Evolutionary conservation across 2,888 invertebrate species (phyloP), one percentile per base, ranked within the genome.

Genomic region (Ormia ochracea): DNA sequence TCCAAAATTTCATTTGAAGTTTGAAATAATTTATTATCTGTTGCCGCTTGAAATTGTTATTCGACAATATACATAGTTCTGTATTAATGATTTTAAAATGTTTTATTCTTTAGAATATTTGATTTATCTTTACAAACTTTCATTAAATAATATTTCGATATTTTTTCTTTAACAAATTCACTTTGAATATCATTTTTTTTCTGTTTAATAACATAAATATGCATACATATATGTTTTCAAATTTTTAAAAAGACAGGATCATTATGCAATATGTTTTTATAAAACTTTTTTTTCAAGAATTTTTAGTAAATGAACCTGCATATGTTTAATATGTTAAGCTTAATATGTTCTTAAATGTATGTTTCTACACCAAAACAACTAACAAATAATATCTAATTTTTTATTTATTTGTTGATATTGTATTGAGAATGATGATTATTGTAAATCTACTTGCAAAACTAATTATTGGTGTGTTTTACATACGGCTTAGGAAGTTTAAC

Each of bases 11-110:
- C 26, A 3, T 66, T 56, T 59, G 17, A 59, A 66, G 52, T 61
- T 76, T 76, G 76, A 66, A 68, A 73, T 73, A 76, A 66, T 48
- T 75, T 63, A 63, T 50, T 72, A 45, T 59, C 41, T 2, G 58
- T 80, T 76, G 58, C 68, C 72, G 66, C 76, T 80, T 72, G 56
- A 72, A 72, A 72, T 76, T 72, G 36, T 54, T 52, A 58, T 76
- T 76, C 76, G 76, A 76, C 76, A 72, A 54, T 61, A 63, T 70
- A n/a, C n/a, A n/a, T n/a, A n/a, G 31, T 50, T 63, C 63, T 72
- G 23, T 63, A 63, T 63, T 38, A 52, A 68, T 73, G 45, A 50
- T 45, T 61, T 50, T 70, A 56, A 54, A 61, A 33, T 59, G 4
- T 38, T 70, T 72, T 41, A 9, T 28, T 77, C 28, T 12, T 61